Base-by-base conservation (phyloP, 2,888 invertebrate species). In the Stenoptilia bipunctidactyla region DNA sequence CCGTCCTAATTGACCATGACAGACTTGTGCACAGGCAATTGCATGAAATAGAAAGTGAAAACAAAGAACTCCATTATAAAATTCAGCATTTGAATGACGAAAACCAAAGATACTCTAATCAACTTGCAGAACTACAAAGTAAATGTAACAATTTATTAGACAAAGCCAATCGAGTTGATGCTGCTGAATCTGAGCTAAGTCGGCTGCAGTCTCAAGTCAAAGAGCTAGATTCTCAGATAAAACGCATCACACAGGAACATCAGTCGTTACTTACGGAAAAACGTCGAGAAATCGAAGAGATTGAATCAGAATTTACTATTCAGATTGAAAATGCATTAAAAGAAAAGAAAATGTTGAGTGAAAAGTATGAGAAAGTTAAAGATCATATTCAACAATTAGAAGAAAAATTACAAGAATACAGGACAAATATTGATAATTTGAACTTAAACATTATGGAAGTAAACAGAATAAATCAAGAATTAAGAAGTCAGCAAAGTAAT, bases 21-120 rank as follows among this genome's bases (percentile, higher is more conserved):
- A 88, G 89, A 53, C 79, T 85, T 9, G 80, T 90, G 15, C 86
- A 86, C 40, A 87, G 88, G 50, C 72, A 91, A 43, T 59, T 91
- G n/a, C 75, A 88, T 47, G 86, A 87, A 49, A 72, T 86, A 1
- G 77, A 85, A 44, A 74, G 75, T 47, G 87, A 88, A 58, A 86
- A 89, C 50, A 73, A 71, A 47, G 84, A 86, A 41, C 64, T 87
- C 13, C 74, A 83, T 45, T 73, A 82, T 42, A 87, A 88, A 55
- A 73, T 87, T 40, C 74, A 85, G 42, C 64, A 82, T 47, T 50
- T 87, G 1, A 68, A 65, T 37, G 85, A 84, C 45, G 86, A 87
- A 45, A 84, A 86, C 43, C 83, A 85, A 43, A 73, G 72, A 36
- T 48, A 88, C 6, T 70, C 80, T 40, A 74, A 64, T 45, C 65